phyloP scores from a whole-genome alignment of 2,888 invertebrate species.

The Athetis lepigone region DNA sequence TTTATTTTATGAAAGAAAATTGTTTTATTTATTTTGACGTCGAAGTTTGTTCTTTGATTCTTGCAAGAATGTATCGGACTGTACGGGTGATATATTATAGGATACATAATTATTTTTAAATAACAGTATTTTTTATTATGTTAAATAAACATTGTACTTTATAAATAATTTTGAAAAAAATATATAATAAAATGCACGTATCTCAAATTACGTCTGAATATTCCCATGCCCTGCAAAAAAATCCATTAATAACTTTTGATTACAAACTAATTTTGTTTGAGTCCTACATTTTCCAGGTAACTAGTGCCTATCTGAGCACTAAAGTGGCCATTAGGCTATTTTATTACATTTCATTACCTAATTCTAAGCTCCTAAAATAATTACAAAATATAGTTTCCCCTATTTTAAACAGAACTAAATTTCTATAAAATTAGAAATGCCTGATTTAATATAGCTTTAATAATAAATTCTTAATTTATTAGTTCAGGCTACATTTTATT shows the following conservation, averaged over 20 bases:
- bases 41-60: not conserved
- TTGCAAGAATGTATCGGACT: not conserved
- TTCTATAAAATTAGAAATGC: not conserved
- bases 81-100: not conserved
- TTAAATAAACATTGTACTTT: too few species aligned
- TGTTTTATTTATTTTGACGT: conserved; percentile 11
- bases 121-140: not conserved
- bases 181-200: too few species aligned
- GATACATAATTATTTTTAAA: not conserved
- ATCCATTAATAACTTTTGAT: not conserved
- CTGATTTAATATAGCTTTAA: not conserved
- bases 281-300: not conserved
- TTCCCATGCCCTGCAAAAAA: not conserved
- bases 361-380: not conserved
- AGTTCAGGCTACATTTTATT: conserved; percentile 8
- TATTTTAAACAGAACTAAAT: not conserved
- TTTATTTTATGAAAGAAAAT: conserved; percentile 16
- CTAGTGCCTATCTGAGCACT: not conserved
- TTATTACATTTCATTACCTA: not conserved
- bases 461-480: conserved; percentile 35
- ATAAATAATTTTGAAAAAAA: too few species aligned
- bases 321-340: not conserved
- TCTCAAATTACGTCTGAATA: too few species aligned
- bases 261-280: not conserved
- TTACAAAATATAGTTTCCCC: not conserved